Evolutionary conservation across 2,888 invertebrate species (phyloP), one percentile per base, ranked within the genome.

Genomic region (Aspidiotus destructor): DNA sequence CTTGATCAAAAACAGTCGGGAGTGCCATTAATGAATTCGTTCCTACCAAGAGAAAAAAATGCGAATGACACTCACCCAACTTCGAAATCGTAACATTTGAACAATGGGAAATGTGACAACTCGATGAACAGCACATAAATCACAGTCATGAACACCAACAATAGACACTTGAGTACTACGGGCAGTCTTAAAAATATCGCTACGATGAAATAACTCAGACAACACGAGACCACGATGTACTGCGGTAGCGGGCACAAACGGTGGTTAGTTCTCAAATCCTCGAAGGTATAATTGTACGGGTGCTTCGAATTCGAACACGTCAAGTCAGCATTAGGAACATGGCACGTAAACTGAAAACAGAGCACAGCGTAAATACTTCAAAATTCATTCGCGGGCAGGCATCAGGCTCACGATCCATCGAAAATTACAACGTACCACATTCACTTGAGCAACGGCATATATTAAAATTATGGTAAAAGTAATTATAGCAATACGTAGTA

Each of bases 381-480:
- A 58, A 58, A 58, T 13, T 6, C 40, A 10, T 28, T 8, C 28
- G 58, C 48, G n/a, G 58, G 3, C 13, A 7, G 28, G 10, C 5
- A 28, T 28, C 7, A 58, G 13, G 40, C 58, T 13, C 40, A 8
- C 11, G 10, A 40, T 8, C 5, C 11, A 40, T 13, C 17, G 58
- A 58, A 40, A 7, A 57, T 42, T 40, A 60, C 57, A 72, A 84
- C 90, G 84, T 81, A 93, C 92, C 81, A 92, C 90, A 82, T 94
- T 94, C 71, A 92, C 90, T 81, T 93, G 92, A 62, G 91, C 90
- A 72, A 92, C 90, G 61, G 91, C 87, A 77, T 92, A 92, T 48
- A 92, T 86, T 70, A 93, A 81, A 10, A 92, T 84, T 70, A 92
- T 87, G 2, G 92, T 92, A 74, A 92, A 90, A 16, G 91, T 86